A percentile compares a stretch with the other conserved stretches of the same genome.
Evolutionary conservation across 2,888 invertebrate genomes (phyloP).

Genomic region (Pseudoips prasinana): DNA sequence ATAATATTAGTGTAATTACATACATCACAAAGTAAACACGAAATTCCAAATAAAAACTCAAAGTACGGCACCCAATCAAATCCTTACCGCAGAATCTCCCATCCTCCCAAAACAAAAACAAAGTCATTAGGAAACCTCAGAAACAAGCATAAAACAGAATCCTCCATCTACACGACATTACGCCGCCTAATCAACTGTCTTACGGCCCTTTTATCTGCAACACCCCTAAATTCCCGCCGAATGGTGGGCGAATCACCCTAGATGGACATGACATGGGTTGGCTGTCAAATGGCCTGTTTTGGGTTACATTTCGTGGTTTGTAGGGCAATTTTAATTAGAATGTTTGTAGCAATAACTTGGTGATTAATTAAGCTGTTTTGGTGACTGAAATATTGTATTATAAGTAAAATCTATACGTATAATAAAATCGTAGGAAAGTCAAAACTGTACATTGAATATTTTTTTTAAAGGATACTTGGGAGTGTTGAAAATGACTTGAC

Average conservation of each 20-base stretch:
- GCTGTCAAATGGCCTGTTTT: neutral
- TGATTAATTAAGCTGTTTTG: no score
- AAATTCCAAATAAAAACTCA: no score
- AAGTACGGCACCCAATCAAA: no score
- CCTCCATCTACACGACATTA: slow-evolving; percentile 53
- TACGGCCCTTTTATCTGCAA: slow-evolving; percentile 68
- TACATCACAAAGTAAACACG: no score
- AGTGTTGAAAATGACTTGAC: no score
- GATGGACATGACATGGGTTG: slow-evolving; percentile 18
- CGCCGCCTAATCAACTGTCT: slow-evolving; percentile 66
- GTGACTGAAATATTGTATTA: no score
- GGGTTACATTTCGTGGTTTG: neutral
- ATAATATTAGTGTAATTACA: no score
- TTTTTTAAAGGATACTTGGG: no score
- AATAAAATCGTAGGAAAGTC: no score
- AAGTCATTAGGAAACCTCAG: slow-evolving; percentile 28
- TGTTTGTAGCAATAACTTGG: neutral
- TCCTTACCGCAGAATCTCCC: no score
- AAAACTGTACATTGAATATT: no score
- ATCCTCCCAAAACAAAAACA: neutral
- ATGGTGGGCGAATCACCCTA: slow-evolving; percentile 4
- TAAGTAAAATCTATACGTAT: no score
- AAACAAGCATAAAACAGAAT: slow-evolving; percentile 33
- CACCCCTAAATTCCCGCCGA: slow-evolving; percentile 31
- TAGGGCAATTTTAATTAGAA: neutral